Evolutionary conservation across 2,888 invertebrate species (phyloP).

Genomic region (Callosobruchus maculatus): DNA sequence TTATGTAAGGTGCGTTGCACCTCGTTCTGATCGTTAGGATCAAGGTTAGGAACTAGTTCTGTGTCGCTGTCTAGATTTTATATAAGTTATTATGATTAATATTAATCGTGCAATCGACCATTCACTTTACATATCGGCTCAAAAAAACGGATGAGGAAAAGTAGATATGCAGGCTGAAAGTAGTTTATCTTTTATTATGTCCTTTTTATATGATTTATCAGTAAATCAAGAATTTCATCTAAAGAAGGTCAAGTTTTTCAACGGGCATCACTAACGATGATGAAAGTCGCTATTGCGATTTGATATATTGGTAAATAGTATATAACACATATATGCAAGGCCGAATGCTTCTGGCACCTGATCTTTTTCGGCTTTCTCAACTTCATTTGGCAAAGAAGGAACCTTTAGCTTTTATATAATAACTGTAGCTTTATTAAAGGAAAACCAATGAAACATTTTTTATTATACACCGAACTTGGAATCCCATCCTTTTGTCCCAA

Average conservation of each 20-base stretch:
- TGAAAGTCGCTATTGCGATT: no score
- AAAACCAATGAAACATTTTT: no score
- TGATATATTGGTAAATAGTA: no score
- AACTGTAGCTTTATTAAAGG: no score
- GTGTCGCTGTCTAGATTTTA: neutral
- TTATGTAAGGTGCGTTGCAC: neutral
- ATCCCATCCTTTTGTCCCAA: no score
- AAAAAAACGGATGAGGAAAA: neutral
- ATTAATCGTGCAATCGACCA: neutral
- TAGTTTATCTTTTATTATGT: neutral
- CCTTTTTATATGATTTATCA: neutral
- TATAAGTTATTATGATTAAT: neutral
- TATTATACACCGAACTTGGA: no score
- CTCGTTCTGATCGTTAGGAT: neutral
- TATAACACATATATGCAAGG: no score
- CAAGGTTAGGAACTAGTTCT: neutral
- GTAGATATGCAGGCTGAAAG: neutral
- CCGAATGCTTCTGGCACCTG: no score
- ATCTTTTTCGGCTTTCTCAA: no score
- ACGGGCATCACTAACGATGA: no score
- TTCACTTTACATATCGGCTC: neutral
- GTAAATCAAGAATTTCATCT: neutral
- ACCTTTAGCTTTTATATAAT: no score
- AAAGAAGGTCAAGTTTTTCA: neutral
- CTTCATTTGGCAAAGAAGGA: no score